Percentiles rank a stretch among this genome's conserved stretches.
These are phyloP conservation scores for Porites evermanni DNA, from an alignment of 92 coral and sea anemone genomes.

Conservation along the genomic window DNA sequence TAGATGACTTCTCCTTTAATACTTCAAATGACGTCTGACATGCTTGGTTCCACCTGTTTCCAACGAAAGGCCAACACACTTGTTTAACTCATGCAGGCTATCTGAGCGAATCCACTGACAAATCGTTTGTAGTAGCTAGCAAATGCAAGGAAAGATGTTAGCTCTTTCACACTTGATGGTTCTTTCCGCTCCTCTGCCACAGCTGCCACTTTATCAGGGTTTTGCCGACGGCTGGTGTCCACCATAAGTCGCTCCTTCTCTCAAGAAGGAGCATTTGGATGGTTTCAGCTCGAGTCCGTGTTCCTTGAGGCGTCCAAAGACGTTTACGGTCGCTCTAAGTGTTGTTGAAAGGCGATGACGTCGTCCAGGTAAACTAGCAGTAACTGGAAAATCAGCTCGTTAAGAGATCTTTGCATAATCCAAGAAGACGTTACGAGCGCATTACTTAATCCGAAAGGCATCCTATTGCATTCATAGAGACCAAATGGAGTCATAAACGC, in stretches of 20 bases:
- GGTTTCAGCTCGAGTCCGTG: conserved; percentile 5
- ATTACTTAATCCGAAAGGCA: too few relatives aligned
- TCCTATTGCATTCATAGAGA: too few relatives aligned
- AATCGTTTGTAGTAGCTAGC: conserved; percentile 52
- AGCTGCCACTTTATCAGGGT: conserved; percentile 36
- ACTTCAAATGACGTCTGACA: too few relatives aligned
- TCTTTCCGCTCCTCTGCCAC: conserved; percentile 30
- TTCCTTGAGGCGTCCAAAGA: conserved; percentile 3
- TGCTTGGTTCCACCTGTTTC: conserved; percentile 27
- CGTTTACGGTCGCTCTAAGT: neutral
- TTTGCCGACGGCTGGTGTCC: conserved; percentile 55
- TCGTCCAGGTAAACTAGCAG: too few relatives aligned
- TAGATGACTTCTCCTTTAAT: neutral
- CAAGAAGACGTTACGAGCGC: too few relatives aligned
- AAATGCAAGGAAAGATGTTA: conserved; percentile 50
- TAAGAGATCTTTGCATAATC: too few relatives aligned
- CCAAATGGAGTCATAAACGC: too few relatives aligned
- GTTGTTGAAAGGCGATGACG: too few relatives aligned
- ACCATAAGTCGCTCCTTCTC: conserved; percentile 31
- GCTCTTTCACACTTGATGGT: conserved; percentile 40
- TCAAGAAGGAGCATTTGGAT: conserved; percentile 14
- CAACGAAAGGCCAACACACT: conserved; percentile 25
- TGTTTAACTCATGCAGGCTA: conserved; percentile 46
- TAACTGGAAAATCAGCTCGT: too few relatives aligned
- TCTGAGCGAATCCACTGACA: conserved; percentile 40